Conservation (phyloP, 2,888 invertebrate genomes). For the Melanostoma mellinum region DNA sequence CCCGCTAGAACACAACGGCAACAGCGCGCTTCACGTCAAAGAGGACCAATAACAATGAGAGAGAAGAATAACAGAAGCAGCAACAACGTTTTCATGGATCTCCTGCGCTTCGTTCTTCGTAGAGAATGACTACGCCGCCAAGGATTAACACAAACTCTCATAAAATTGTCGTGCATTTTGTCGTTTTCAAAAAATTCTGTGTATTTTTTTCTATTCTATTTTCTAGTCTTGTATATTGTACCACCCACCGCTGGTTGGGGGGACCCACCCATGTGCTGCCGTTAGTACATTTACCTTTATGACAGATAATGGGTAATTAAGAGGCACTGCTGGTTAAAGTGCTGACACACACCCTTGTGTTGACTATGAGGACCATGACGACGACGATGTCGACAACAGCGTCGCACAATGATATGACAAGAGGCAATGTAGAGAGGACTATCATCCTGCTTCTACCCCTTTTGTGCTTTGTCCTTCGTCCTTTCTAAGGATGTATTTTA, state of each 20-base stretch:
- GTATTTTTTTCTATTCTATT: background rate
- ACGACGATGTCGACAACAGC: conserved; percentile 40
- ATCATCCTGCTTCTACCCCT: conserved; percentile 32
- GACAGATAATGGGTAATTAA: conserved; percentile 73
- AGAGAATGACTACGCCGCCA: background rate
- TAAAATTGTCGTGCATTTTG: conserved; percentile 64
- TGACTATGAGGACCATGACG: conserved; percentile 49
- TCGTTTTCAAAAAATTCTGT: conserved; percentile 39
- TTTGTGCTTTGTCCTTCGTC: conserved; percentile 33
- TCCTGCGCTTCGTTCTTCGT: conserved; percentile 15
- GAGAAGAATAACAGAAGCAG: conserved; percentile 35
- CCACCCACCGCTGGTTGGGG: background rate
- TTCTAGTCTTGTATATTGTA: too few species aligned
- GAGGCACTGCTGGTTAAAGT: conserved; percentile 72
- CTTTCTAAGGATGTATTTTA: conserved; percentile 53
- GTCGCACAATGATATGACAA: conserved; percentile 52
- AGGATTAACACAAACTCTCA: conserved; percentile 69
- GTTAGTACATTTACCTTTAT: conserved; percentile 72
- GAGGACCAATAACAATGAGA: conserved; percentile 16
- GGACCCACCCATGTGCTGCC: conserved; percentile 29
- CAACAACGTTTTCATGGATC: conserved; percentile 54
- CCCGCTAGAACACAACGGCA: background rate
- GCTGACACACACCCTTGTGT: conserved; percentile 71
- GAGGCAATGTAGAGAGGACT: conserved; percentile 46
- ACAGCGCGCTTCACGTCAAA: conserved; percentile 1